phyloP scores from a whole-genome alignment of 2,113 vertebrate species.

The Turdus rufiventris region DNA sequence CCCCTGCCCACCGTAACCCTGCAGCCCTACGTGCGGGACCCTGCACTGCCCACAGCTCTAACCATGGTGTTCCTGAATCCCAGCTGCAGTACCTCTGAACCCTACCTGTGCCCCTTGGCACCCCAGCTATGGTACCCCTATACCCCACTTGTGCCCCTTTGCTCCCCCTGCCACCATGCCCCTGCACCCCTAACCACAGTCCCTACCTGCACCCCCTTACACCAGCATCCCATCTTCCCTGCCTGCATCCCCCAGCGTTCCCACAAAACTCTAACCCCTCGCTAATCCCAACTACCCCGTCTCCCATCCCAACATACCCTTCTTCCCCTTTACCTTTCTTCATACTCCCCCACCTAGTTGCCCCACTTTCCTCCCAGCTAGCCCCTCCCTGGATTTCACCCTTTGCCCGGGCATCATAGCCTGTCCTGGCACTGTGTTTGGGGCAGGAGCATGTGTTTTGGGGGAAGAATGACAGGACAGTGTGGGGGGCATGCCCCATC shows the following conservation, averaged over 20 bases:
- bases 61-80: background rate
- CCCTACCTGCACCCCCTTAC: background rate
- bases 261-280: background rate
- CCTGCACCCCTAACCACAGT: background rate
- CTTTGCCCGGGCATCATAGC: background rate
- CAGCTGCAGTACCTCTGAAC: background rate
- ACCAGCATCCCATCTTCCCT: background rate
- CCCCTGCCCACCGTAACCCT: background rate
- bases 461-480: background rate
- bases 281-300: rapidly evolving
- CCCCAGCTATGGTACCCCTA: background rate
- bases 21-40: background rate
- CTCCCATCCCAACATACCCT: background rate
- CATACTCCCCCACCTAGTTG: background rate
- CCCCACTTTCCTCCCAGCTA: background rate
- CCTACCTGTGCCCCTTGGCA: background rate
- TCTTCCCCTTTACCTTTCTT: background rate
- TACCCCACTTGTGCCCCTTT: background rate
- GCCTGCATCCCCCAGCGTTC: background rate
- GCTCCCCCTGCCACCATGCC: background rate
- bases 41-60: background rate
- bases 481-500: background rate
- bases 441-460: background rate
- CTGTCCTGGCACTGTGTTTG: background rate
- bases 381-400: background rate